phyloP scores from a whole-genome alignment of 2,113 vertebrate species.

The Vidua macroura region DNA sequence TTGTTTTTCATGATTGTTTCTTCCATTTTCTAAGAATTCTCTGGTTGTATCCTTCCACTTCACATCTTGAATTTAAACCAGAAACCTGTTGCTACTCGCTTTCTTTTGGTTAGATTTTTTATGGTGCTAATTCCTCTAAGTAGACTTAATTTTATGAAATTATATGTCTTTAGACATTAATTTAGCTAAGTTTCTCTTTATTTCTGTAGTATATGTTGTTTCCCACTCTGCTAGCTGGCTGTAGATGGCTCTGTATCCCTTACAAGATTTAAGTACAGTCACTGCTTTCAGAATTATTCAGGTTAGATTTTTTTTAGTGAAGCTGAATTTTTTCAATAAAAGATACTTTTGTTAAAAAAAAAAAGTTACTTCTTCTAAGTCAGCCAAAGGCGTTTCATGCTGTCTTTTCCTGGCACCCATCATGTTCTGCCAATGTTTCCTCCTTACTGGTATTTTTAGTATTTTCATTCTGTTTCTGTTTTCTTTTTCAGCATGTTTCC shows the following conservation, averaged over 20 bases:
- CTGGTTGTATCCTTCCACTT: not conserved
- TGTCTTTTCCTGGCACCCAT: not conserved
- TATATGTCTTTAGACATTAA: not conserved
- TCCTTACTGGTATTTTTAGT: not conserved
- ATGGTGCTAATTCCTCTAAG: not conserved
- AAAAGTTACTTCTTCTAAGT: not conserved
- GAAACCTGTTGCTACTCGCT: not conserved
- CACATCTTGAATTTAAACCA: not conserved
- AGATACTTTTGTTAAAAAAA: not conserved
- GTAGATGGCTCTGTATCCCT: slow-evolving; percentile 12
- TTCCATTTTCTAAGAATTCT: not conserved
- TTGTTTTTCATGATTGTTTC: not conserved
- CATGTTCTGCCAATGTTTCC: not conserved
- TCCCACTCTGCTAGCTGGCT: not conserved
- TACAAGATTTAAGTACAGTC: not conserved
- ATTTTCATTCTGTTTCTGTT: not conserved
- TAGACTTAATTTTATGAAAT: not conserved
- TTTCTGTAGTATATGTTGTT: not conserved
- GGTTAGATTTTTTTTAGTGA: not conserved
- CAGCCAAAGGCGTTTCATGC: not conserved
- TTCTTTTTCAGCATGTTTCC: not conserved
- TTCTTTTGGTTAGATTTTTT: not conserved
- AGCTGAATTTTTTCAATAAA: not conserved
- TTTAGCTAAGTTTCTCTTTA: not conserved
- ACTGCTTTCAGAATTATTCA: not conserved